Evolutionary conservation across 2,888 invertebrate species (phyloP), one percentile per base, ranked within the genome.

Genomic region (Buathra laborator): DNA sequence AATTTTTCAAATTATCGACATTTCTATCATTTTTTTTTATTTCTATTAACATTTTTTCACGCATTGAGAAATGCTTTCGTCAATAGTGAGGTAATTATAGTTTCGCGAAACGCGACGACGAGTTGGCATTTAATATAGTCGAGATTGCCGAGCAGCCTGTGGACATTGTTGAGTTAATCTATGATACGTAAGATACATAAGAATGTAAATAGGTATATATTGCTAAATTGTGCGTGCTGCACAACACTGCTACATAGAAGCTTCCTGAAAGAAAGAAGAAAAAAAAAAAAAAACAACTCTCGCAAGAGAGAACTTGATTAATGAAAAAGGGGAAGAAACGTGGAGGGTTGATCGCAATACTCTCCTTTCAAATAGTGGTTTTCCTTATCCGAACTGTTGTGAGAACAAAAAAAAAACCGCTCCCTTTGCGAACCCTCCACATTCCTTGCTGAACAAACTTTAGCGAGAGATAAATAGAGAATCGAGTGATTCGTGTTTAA

Each of bases 221-320:
- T 64, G 79, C 64, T 82, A 85, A 81, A 79, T 87, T 88, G 89
- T 89, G 89, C 88, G 83, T 87, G 88, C 72, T 84, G 88, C 89
- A 87, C 86, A 85, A 89, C 83, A 87, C 89, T 86, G 89, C 88
- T 88, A 91, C 86, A 90, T 79, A 88, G 89, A 90, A 91, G 90
- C 90, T 90, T 89, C 92, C 92, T 92, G 92, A 83, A 90, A 90
- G 88, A 91, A 90, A 70, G 76, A 81, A 76, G 77, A 77, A 81
- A 64, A 56, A 80, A 84, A 90, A 90, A 88, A 90, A 90, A 79
- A 83, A 59, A 72, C 77, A 85, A 77, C 59, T 87, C 66, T 80
- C 79, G 37, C 62, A 51, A 80, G 68, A 46, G 70, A 79, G 59
- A 82, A 83, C 67, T 84, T 77, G 79, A 85, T 85, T 82, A 86